Conservation (phyloP, 2,888 invertebrate genomes). For the Agrotis segetum region DNA sequence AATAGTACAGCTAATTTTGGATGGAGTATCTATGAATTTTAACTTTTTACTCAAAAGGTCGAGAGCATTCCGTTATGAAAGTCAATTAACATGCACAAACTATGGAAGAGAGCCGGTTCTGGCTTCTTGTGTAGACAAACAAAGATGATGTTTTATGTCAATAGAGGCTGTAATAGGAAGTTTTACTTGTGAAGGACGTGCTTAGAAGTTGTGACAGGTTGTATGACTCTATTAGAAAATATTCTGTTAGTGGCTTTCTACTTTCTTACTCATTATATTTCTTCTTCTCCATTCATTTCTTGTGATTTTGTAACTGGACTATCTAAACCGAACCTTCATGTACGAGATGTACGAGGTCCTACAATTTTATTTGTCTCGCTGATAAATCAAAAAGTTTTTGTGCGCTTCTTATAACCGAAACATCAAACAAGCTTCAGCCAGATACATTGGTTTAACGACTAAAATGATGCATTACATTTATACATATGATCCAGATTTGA, state of each 20-base stretch:
- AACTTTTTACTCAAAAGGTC: constrained; percentile 25
- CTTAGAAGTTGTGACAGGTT: constrained; percentile 1
- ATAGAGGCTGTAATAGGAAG: constrained; percentile 28
- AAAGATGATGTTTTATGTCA: constrained; percentile 39
- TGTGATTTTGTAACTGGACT: not conserved
- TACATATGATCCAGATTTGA: too few relatives aligned
- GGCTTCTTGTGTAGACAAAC: constrained; percentile 37
- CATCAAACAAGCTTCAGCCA: not conserved
- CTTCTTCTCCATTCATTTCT: not conserved
- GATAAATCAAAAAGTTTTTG: not conserved
- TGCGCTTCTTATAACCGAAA: not conserved
- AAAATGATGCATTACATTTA: too few relatives aligned
- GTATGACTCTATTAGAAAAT: constrained; percentile 8
- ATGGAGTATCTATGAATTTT: constrained; percentile 52
- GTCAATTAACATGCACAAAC: constrained; percentile 57
- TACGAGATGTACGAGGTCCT: not conserved
- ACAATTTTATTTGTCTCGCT: not conserved
- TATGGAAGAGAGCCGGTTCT: constrained; percentile 41
- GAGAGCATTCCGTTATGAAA: constrained; percentile 54
- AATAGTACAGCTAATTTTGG: constrained; percentile 56
- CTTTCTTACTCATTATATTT: not conserved
- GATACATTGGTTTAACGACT: not conserved
- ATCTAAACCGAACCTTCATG: not conserved
- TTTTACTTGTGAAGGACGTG: constrained; percentile 34
- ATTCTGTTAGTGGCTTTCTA: not conserved